phyloP scores from a whole-genome alignment of 2,888 invertebrate species.

The Unio pictorum region DNA sequence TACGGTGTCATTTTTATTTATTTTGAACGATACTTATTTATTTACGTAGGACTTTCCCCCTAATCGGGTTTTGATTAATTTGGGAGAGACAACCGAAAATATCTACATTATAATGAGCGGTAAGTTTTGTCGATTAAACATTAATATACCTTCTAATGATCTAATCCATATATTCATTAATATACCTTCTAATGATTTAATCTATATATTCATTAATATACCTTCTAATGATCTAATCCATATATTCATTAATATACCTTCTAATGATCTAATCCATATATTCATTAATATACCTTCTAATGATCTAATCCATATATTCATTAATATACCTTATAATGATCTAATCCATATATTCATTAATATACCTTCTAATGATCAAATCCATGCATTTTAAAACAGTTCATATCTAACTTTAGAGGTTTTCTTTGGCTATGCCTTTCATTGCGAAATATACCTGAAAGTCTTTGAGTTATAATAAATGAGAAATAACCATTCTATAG shows the following conservation, averaged over 20 bases:
- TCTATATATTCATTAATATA: neutral
- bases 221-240: neutral
- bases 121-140: slow-evolving; percentile 15
- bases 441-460: too few relatives aligned
- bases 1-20: too few relatives aligned
- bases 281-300: neutral
- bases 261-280: too few relatives aligned
- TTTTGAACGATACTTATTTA: too few relatives aligned
- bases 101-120: slow-evolving; percentile 54
- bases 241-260: neutral
- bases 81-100: slow-evolving; percentile 50
- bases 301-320: neutral
- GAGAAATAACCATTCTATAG: too few relatives aligned
- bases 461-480: too few relatives aligned
- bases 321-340: neutral
- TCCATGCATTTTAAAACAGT: neutral
- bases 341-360: neutral
- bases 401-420: too few relatives aligned
- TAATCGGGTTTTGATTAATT: slow-evolving; percentile 50
- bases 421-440: too few relatives aligned
- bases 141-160: neutral
- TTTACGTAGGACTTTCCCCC: slow-evolving; percentile 53
- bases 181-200: neutral
- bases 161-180: neutral
- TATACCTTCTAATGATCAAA: neutral